Percentiles rank a stretch among this genome's conserved stretches.
These are phyloP conservation scores for Drosophila prosaltans DNA, from an alignment of 1,140 invertebrate genomes.

Conservation along the genomic window DNA sequence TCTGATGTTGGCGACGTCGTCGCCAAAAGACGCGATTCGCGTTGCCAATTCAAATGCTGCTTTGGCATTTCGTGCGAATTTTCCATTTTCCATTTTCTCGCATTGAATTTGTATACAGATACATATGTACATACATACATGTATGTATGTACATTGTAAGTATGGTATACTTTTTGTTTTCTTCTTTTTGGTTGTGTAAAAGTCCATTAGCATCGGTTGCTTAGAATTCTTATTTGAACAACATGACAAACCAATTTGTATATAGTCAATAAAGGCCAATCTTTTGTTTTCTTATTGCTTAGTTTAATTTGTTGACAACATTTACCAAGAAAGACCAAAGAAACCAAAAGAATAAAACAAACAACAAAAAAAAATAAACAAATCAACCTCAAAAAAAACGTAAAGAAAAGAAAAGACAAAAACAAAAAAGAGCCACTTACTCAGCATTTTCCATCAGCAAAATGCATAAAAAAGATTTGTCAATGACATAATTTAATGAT, in stretches of 20 bases:
- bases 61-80: conserved; percentile 68
- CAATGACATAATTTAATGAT: conserved; percentile 3
- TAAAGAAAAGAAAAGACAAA: not conserved
- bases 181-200: conserved; percentile 1
- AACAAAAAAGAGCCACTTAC: conserved; percentile 3
- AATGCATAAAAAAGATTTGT: not conserved
- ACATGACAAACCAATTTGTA: conserved; percentile 11
- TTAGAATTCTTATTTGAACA: conserved; percentile 29
- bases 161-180: not conserved
- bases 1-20: conserved; percentile 20
- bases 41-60: conserved; percentile 67
- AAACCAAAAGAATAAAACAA: not conserved
- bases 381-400: not conserved
- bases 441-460: conserved; percentile 13
- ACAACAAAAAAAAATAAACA: not conserved
- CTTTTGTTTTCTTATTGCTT: conserved; percentile 9
- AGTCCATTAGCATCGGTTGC: conserved; percentile 18
- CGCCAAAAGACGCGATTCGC: conserved; percentile 21
- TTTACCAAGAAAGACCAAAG: conserved; percentile 1
- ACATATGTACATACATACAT: no score
- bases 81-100: conserved; percentile 31
- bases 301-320: conserved; percentile 3
- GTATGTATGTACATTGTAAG: no score
- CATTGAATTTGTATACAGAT: conserved; percentile 15
- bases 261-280: conserved; percentile 9